Evolutionary conservation across 2,797 vertebrate genomes (phyloP).

Genomic region (Antennarius maculatus): DNA sequence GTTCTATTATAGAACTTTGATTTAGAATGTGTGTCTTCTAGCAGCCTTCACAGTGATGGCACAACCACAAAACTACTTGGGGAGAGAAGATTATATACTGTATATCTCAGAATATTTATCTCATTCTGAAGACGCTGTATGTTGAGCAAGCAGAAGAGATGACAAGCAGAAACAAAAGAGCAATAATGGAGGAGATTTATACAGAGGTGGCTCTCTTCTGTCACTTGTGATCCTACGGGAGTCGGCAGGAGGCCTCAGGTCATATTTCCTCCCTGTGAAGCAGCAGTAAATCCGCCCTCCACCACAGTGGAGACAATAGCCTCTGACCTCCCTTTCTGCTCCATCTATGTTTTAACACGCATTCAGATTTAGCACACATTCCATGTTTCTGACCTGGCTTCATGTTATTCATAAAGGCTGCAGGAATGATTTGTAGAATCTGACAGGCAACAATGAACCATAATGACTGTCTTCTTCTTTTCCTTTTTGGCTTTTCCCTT

Average conservation of each 20-base stretch:
- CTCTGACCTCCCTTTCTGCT: slow-evolving; percentile 55
- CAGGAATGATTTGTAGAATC: slow-evolving; percentile 40
- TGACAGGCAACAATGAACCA: slow-evolving; percentile 46
- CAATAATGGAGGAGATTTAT: slow-evolving; percentile 83
- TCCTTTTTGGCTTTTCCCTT: too few species aligned
- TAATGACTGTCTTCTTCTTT: slow-evolving; percentile 42
- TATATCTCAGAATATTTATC: too few species aligned
- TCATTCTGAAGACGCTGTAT: slow-evolving; percentile 60
- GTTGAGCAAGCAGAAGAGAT: slow-evolving; percentile 56
- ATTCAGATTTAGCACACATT: slow-evolving; percentile 42
- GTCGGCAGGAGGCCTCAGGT: slow-evolving; percentile 73
- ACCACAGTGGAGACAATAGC: slow-evolving; percentile 64
- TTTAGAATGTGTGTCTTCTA: slow-evolving; percentile 29
- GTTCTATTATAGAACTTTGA: slow-evolving; percentile 27
- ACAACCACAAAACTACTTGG: slow-evolving; percentile 13
- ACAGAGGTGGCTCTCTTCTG: slow-evolving; percentile 71
- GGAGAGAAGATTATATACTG: too few species aligned
- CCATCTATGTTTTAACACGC: slow-evolving; percentile 38
- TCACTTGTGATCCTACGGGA: slow-evolving; percentile 74
- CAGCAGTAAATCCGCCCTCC: slow-evolving; percentile 56
- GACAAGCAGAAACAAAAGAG: slow-evolving; percentile 52
- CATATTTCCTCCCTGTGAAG: slow-evolving; percentile 76
- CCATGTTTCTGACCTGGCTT: not conserved
- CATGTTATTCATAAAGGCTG: slow-evolving; percentile 34
- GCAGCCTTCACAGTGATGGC: slow-evolving; percentile 35